phyloP scores from a whole-genome alignment of 2,888 invertebrate genomes.

The Apomyelois bistriatella region DNA sequence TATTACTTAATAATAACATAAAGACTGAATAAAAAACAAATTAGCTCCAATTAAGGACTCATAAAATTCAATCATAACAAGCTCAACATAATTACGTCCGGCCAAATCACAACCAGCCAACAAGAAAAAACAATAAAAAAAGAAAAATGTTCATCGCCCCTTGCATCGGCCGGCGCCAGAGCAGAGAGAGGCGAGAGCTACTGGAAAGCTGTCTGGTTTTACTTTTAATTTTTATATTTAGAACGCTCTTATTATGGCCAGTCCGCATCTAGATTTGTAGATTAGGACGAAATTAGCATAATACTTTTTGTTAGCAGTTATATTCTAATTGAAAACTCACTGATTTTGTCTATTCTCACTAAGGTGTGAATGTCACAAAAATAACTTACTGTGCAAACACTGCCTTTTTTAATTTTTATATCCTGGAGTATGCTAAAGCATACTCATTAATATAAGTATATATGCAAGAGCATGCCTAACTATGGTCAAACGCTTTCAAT shows the following conservation, averaged over 20 bases:
- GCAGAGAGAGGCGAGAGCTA: slow-evolving; percentile 63
- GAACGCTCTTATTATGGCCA: slow-evolving; percentile 26
- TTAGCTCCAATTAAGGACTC: too few relatives aligned
- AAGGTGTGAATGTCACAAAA: too few relatives aligned
- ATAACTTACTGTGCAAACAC: too few relatives aligned
- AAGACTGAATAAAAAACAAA: too few relatives aligned
- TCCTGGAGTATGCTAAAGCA: too few relatives aligned
- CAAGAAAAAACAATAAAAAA: slow-evolving; percentile 9
- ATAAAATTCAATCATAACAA: background rate
- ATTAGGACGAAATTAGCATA: slow-evolving; percentile 37
- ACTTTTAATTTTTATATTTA: slow-evolving; percentile 63
- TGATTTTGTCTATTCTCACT: background rate
- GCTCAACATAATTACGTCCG: background rate
- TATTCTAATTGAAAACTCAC: slow-evolving; percentile 2
- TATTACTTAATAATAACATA: too few relatives aligned
- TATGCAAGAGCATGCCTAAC: too few relatives aligned
- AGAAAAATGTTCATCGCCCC: slow-evolving; percentile 41
- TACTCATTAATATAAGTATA: too few relatives aligned
- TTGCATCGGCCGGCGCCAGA: slow-evolving; percentile 41
- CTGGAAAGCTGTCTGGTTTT: slow-evolving; percentile 62
- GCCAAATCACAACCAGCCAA: background rate
- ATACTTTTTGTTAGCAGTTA: slow-evolving; percentile 7
- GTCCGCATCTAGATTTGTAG: slow-evolving; percentile 32
- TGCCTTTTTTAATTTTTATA: too few relatives aligned
- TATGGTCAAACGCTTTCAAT: too few relatives aligned